phyloP scores from a whole-genome alignment of 1,140 invertebrate genomes.

The Chironomus striatipennis region DNA sequence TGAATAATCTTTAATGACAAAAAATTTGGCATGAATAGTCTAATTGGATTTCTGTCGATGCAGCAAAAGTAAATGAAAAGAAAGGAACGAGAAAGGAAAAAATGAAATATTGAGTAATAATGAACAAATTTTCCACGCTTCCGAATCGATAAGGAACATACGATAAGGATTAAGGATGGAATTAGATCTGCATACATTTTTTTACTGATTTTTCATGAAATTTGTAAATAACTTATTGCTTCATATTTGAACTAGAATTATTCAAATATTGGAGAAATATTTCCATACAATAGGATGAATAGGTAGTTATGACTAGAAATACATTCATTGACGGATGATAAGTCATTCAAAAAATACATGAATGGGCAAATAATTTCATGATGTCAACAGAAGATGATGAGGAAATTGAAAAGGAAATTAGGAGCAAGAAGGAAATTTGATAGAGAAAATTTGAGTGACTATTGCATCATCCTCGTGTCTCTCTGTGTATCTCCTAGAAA shows the following conservation, averaged over 20 bases:
- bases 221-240: no score
- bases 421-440: neutral
- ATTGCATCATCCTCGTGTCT: neutral
- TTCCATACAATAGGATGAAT: neutral
- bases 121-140: neutral
- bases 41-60: neutral
- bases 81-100: neutral
- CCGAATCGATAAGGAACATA: neutral
- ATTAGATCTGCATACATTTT: no score
- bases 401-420: no score
- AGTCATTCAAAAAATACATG: no score
- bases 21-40: constrained; percentile 5
- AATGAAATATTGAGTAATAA: neutral
- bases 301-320: neutral
- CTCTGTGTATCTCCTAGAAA: no score
- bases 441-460: neutral
- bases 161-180: neutral
- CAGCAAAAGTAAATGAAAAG: neutral
- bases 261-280: neutral
- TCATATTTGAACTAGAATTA: neutral
- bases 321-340: no score
- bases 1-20: neutral
- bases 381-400: no score
- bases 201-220: no score
- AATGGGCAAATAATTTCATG: no score